Percentiles rank a stretch among this genome's conserved stretches.
Conservation (phyloP, 2,113 vertebrate genomes). For the Heloderma charlesbogerti region DNA sequence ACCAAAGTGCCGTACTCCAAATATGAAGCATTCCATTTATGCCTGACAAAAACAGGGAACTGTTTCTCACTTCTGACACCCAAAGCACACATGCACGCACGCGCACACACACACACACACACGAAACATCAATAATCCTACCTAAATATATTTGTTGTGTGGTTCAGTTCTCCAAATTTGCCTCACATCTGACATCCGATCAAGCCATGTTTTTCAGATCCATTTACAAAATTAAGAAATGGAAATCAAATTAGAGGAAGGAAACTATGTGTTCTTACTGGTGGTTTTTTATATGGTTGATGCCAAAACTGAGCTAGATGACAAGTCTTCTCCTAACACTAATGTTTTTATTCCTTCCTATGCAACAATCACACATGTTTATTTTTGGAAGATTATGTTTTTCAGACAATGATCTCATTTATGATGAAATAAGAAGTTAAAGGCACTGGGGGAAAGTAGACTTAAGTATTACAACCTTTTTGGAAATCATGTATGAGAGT, state of each 20-base stretch:
- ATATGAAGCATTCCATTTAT: background rate
- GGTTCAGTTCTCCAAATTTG: background rate
- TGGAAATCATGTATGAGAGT: background rate
- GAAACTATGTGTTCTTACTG: background rate
- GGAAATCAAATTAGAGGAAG: background rate
- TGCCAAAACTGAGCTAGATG: conserved; percentile 8
- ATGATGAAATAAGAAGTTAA: conserved; percentile 41
- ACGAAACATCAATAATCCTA: background rate
- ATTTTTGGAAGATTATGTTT: conserved; percentile 28
- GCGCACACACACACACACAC: background rate
- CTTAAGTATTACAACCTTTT: background rate
- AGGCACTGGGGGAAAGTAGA: conserved; percentile 39
- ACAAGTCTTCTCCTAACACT: conserved; percentile 46
- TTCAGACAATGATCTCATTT: conserved; percentile 38
- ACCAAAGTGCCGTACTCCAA: background rate
- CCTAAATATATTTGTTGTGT: background rate
- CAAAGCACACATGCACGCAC: too few species aligned
- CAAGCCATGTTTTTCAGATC: background rate
- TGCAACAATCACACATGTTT: conserved; percentile 27
- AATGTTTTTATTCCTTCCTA: conserved; percentile 26
- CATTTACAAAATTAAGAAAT: conserved; percentile 1
- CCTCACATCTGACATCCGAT: background rate
- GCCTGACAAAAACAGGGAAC: background rate
- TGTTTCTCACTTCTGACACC: background rate
- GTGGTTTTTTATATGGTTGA: background rate